A percentile compares a stretch with the other conserved stretches of the same genome.
phyloP scores from a whole-genome alignment of 2,113 vertebrate genomes.

The Melanocharis versteri region DNA sequence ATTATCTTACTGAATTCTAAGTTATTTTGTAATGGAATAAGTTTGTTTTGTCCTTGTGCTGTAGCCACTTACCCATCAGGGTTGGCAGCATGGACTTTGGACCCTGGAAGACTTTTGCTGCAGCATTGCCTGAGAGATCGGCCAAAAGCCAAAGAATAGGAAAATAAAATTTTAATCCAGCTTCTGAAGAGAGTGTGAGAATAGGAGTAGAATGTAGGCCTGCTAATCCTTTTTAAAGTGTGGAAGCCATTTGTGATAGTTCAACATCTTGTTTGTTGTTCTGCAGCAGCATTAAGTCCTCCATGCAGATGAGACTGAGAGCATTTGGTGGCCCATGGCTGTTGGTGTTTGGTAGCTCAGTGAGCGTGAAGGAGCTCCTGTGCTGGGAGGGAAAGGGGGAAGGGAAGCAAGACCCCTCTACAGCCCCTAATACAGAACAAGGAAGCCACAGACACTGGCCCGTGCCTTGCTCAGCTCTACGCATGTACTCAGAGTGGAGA shows the following conservation, averaged over 20 bases:
- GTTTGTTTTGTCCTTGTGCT: background rate
- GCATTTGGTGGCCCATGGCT: background rate
- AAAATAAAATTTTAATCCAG: background rate
- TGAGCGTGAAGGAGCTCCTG: background rate
- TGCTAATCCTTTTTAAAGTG: background rate
- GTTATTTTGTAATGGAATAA: background rate
- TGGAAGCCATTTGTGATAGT: background rate
- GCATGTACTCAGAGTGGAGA: background rate
- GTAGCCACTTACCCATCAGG: background rate
- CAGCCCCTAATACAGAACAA: accelerated
- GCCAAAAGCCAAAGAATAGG: background rate
- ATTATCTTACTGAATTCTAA: background rate
- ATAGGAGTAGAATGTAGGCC: background rate
- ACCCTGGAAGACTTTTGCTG: background rate
- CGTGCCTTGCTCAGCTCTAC: accelerated
- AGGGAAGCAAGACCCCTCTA: background rate
- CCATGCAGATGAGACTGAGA: background rate
- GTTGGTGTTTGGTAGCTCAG: background rate
- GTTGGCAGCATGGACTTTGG: background rate
- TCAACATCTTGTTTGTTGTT: background rate
- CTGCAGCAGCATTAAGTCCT: background rate
- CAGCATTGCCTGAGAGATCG: background rate
- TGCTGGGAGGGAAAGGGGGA: background rate
- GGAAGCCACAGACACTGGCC: background rate
- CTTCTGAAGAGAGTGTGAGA: background rate